These are phyloP conservation scores for Paraescarpia echinospica DNA, from an alignment of 1,140 invertebrate species.

Conservation along the genomic window DNA sequence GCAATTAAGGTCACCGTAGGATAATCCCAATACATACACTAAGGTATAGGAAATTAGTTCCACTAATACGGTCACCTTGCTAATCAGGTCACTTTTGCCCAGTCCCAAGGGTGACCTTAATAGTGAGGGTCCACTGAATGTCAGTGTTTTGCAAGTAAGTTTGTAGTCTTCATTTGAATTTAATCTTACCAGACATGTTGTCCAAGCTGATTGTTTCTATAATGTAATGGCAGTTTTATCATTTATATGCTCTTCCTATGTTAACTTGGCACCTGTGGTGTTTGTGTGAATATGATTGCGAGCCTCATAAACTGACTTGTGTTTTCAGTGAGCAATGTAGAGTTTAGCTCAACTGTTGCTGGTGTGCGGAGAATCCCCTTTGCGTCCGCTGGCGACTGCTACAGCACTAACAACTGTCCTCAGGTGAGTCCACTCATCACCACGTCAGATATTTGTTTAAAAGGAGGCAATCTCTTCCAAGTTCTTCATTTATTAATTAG, in stretches of 20 bases:
- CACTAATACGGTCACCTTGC: no score
- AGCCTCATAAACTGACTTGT: not conserved
- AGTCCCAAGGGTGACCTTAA: no score
- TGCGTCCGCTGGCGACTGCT: not conserved
- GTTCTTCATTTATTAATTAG: no score
- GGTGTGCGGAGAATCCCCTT: not conserved
- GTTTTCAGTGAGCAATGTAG: not conserved
- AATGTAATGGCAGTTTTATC: not conserved
- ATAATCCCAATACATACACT: no score
- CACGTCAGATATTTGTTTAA: not conserved
- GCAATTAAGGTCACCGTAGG: no score
- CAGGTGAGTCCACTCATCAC: not conserved
- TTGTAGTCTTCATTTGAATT: no score
- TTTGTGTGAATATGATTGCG: not conserved
- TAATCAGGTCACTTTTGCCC: no score
- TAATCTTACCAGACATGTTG: not conserved
- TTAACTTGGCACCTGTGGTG: not conserved
- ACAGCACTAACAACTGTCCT: conserved; percentile 8
- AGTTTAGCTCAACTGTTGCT: conserved; percentile 6
- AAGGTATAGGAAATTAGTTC: no score
- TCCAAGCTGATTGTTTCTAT: not conserved
- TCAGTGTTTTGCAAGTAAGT: no score
- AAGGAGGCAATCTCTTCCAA: no score
- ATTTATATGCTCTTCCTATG: no score
- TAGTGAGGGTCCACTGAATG: no score